Percentiles rank a stretch among this genome's conserved stretches.
Conservation (phyloP, 2,888 invertebrate species). For the Prosopocoilus inquinatus region DNA sequence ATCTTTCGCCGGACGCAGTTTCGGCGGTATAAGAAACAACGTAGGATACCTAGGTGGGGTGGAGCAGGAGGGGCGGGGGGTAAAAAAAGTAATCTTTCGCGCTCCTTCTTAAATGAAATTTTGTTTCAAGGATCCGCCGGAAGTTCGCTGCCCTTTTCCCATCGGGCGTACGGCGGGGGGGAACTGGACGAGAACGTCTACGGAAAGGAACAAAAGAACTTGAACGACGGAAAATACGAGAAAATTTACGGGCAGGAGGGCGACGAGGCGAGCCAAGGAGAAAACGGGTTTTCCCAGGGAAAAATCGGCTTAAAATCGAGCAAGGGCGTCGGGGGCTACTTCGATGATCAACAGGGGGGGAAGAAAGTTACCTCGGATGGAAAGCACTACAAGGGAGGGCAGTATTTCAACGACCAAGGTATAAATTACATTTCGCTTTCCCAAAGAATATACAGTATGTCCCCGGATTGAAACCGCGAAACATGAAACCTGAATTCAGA, state of each 20-base stretch:
- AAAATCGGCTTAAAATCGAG: constrained; percentile 48
- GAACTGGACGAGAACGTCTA: constrained; percentile 58
- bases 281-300: constrained; percentile 58
- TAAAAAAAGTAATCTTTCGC: not conserved
- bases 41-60: constrained; percentile 38
- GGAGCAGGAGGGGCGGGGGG: no score
- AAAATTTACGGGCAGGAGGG: constrained; percentile 57
- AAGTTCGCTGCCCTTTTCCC: not conserved
- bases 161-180: constrained; percentile 33
- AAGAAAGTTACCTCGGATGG: constrained; percentile 61
- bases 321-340: constrained; percentile 54
- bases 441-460: no score
- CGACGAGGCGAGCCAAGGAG: constrained; percentile 56
- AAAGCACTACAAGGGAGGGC: constrained; percentile 58
- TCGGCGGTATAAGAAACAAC: constrained; percentile 26
- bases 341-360: constrained; percentile 57
- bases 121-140: not conserved
- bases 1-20: not conserved
- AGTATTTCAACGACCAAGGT: constrained; percentile 60
- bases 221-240: constrained; percentile 56
- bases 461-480: no score
- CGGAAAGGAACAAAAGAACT: constrained; percentile 58
- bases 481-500: no score
- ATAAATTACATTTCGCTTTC: no score
- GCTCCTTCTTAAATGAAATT: constrained; percentile 27